Evolutionary conservation across 2,888 invertebrate genomes (phyloP).

Genomic region (Chrysotoxum bicinctum): DNA sequence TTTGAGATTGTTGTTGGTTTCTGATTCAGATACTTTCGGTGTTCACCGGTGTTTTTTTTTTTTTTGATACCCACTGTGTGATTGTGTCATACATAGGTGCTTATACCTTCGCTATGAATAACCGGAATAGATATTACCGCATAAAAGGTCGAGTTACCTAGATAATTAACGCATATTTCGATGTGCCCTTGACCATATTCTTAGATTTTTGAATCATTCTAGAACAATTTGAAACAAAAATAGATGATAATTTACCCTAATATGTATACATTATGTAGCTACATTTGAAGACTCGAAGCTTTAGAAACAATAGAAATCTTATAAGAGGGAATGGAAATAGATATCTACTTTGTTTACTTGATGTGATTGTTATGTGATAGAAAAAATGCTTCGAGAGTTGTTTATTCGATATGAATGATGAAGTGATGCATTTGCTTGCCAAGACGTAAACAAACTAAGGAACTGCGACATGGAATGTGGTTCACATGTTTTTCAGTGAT

Average conservation of each 20-base stretch:
- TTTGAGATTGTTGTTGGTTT: not conserved
- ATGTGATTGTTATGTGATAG: not conserved
- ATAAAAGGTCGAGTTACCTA: conserved; percentile 43
- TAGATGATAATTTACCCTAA: not conserved
- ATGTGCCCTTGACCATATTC: conserved; percentile 27
- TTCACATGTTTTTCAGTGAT: not conserved
- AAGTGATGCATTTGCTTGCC: not conserved
- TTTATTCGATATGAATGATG: not conserved
- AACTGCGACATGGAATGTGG: not conserved
- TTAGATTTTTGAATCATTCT: not conserved
- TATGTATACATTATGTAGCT: not conserved
- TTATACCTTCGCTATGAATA: not conserved
- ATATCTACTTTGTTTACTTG: conserved; percentile 19
- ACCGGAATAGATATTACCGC: conserved; percentile 51
- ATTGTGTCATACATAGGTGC: not conserved
- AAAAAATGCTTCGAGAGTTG: not conserved
- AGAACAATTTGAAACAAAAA: conserved; percentile 8
- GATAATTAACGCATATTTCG: not conserved
- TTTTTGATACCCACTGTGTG: not conserved
- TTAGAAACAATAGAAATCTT: not conserved
- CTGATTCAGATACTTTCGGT: conserved; percentile 2
- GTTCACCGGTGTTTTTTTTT: conserved; percentile 12
- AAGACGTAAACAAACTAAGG: not conserved
- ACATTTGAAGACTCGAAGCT: not conserved
- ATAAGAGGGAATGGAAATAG: not conserved